phyloP scores from a whole-genome alignment of 2,113 vertebrate genomes.

The Tringa solitaria region DNA sequence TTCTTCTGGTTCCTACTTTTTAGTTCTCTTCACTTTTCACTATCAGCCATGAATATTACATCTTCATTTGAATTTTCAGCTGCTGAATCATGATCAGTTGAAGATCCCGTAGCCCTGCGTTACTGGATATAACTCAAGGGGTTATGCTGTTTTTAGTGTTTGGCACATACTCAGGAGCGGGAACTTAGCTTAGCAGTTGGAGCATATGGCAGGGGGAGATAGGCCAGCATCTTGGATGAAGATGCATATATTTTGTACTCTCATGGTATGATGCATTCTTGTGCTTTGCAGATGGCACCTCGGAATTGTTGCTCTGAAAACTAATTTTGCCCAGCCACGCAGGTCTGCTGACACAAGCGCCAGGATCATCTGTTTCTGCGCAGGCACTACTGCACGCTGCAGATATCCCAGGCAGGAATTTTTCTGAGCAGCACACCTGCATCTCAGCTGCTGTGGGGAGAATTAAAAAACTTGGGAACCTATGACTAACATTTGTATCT shows the following conservation, averaged over 20 bases:
- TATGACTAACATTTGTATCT: neutral
- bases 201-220: conserved; percentile 59
- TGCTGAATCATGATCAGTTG: conserved; percentile 31
- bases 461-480: neutral
- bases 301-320: conserved; percentile 40
- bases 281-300: conserved; percentile 56
- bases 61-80: conserved; percentile 28
- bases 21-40: neutral
- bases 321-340: conserved; percentile 39
- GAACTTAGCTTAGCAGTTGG: conserved; percentile 57
- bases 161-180: conserved; percentile 54
- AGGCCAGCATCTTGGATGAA: conserved; percentile 60
- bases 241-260: conserved; percentile 62
- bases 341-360: conserved; percentile 53
- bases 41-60: neutral
- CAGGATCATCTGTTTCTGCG: conserved; percentile 9
- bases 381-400: conserved; percentile 16
- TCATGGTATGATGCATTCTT: conserved; percentile 64
- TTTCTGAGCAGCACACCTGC: conserved; percentile 28
- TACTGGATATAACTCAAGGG: conserved; percentile 33
- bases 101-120: neutral
- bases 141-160: conserved; percentile 28
- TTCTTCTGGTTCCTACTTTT: neutral
- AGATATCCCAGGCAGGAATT: conserved; percentile 43
- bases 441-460: neutral